These are phyloP conservation scores for Eulemur rufifrons DNA, from an alignment of 2,113 vertebrate genomes.

Conservation along the genomic window DNA sequence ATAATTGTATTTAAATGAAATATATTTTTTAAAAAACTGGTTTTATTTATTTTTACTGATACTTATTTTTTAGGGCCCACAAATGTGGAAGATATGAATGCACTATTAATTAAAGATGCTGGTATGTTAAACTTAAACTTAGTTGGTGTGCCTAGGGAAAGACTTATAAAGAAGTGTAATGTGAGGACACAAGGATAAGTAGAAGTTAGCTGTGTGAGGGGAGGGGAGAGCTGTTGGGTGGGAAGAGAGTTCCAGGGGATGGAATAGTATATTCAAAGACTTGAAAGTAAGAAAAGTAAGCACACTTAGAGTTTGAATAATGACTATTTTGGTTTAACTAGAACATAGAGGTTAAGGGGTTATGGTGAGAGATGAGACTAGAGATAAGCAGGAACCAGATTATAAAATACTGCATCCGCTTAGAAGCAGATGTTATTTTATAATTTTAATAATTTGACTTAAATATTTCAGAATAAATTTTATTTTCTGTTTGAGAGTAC, in stretches of 20 bases:
- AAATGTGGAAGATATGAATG: constrained; percentile 90
- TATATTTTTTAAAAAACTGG: neutral
- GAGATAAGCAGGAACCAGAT: neutral
- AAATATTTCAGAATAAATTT: neutral
- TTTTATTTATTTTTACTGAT: constrained; percentile 55
- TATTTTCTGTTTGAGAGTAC: constrained; percentile 39
- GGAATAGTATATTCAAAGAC: neutral
- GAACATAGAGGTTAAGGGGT: neutral
- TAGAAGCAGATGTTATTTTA: constrained; percentile 4
- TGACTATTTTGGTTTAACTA: neutral
- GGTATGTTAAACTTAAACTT: constrained; percentile 85
- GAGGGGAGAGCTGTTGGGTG: fast-evolving
- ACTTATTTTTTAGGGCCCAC: constrained; percentile 87
- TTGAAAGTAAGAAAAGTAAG: neutral
- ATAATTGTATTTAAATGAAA: constrained; percentile 5
- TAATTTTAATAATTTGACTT: constrained; percentile 28
- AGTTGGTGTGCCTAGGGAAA: neutral
- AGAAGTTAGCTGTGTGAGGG: neutral
- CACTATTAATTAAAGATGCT: constrained; percentile 96
- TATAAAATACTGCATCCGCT: neutral
- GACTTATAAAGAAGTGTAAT: neutral
- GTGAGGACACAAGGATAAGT: neutral
- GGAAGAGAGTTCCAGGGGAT: neutral
- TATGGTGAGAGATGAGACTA: neutral
- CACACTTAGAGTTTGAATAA: neutral